These are phyloP conservation scores for Formica aserva DNA, from an alignment of 2,888 invertebrate species.

Conservation along the genomic window DNA sequence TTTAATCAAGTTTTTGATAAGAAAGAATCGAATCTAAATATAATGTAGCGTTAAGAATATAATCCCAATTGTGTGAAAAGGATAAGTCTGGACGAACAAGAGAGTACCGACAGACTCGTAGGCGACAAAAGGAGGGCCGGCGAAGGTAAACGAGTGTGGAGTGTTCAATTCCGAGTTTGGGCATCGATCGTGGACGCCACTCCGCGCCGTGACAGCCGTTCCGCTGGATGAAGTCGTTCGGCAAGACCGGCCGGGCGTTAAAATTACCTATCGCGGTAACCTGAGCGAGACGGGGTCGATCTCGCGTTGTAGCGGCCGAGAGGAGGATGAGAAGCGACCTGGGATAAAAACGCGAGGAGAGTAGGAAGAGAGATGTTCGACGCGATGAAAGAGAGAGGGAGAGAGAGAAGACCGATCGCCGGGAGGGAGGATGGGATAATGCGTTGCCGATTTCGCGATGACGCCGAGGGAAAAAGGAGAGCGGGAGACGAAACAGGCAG, in stretches of 20 bases:
- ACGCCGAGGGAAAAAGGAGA: constrained; percentile 72
- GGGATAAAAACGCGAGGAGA: constrained; percentile 60
- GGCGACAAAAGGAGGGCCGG: constrained; percentile 18
- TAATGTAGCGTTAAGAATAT: neutral
- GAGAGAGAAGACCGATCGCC: constrained; percentile 43
- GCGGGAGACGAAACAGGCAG: constrained; percentile 37
- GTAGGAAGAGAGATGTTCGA: constrained; percentile 26
- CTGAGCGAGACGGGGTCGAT: constrained; percentile 62
- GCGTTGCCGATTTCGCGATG: constrained; percentile 77
- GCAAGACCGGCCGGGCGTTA: constrained; percentile 72
- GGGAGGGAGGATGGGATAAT: constrained; percentile 70
- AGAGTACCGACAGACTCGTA: neutral
- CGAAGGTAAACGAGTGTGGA: constrained; percentile 46
- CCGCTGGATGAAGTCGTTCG: constrained; percentile 76
- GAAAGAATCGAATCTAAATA: neutral
- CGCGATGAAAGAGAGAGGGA: constrained; percentile 15
- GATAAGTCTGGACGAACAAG: neutral
- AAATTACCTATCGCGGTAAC: constrained; percentile 74
- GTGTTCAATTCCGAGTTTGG: constrained; percentile 49
- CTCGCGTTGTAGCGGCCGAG: constrained; percentile 21
- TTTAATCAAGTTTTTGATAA: neutral
- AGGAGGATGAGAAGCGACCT: constrained; percentile 45
- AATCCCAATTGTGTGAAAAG: neutral
- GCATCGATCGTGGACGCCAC: constrained; percentile 58
- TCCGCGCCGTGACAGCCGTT: constrained; percentile 63